Base-by-base conservation (phyloP, 2,888 invertebrate species). In the Acronicta aceris region DNA sequence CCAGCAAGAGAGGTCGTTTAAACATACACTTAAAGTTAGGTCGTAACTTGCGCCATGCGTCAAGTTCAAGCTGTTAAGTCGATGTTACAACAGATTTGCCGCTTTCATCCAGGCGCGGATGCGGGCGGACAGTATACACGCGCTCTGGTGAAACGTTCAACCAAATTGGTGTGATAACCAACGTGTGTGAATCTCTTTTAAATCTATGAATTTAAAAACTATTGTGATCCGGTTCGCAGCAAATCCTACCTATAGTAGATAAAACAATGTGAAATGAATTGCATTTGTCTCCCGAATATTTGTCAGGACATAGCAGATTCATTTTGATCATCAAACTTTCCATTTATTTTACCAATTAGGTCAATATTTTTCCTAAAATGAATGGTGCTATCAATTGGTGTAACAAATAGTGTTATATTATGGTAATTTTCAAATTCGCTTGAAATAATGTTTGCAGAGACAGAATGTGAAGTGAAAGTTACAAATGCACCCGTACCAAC, bases 51-150 rank as follows among this genome's bases (percentile, higher is more conserved):
- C 33, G 61, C 82, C 84, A 71, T 16, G 46, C 59, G 41, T 69
- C 65, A 77, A 83, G 82, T 79, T 81, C 83, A 82, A 85, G 85
- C 87, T 86, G 87, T 88, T 93, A 92, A 92, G 91, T 90, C 85
- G 89, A 90, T 91, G 92, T 91, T 88, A 92, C 92, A 93, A 89
- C 91, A 90, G 92, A 93, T 92, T 92, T 92, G 89, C 88, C 82
- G 85, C 85, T 87, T 86, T 85, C 80, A 85, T 81, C 83, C 83
- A 78, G 79, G 78, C 73, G 76, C 77, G 83, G 79, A 89, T 86
- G 81, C 81, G 72, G 81, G 67, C 71, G 74, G 88, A 87, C 88
- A 88, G 82, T 63, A 63, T 65, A 56, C 67, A 65, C 53, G 61
- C 69, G 53, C 62, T 65, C 38, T 59, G 55, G 38, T 65, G 68